Conservation (phyloP, 2,888 invertebrate genomes). For the Gisinianus flammeolus region DNA sequence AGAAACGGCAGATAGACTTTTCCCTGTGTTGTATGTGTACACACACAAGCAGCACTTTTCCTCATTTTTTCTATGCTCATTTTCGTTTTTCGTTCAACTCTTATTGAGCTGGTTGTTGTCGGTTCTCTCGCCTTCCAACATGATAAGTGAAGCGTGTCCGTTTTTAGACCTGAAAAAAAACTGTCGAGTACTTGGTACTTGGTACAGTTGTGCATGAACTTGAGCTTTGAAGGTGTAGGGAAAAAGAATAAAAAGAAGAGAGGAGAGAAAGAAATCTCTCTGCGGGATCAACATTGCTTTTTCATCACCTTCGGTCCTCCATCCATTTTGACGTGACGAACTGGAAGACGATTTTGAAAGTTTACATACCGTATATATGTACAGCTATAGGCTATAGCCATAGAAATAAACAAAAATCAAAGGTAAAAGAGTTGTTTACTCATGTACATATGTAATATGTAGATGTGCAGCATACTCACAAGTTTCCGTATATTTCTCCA, state of each 20-base stretch:
- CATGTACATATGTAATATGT: background rate
- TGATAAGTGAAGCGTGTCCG: constrained; percentile 48
- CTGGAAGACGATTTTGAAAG: too few relatives aligned
- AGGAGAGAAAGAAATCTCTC: constrained; percentile 3
- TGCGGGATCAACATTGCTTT: constrained; percentile 30
- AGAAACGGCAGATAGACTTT: too few relatives aligned
- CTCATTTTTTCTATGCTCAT: too few relatives aligned
- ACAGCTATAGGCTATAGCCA: too few relatives aligned
- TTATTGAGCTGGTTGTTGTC: too few relatives aligned
- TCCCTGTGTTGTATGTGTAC: too few relatives aligned
- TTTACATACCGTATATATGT: too few relatives aligned
- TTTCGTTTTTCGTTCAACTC: too few relatives aligned
- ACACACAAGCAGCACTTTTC: too few relatives aligned
- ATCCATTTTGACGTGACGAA: constrained; percentile 16
- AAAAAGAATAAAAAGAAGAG: background rate
- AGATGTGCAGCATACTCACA: background rate
- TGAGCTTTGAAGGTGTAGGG: background rate
- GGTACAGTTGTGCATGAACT: background rate
- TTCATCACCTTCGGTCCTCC: constrained; percentile 27
- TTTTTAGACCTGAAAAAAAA: constrained; percentile 41
- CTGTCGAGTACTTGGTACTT: background rate
- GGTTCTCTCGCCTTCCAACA: too few relatives aligned
- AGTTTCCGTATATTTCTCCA: background rate
- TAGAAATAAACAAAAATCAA: too few relatives aligned
- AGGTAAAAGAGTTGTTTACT: constrained; percentile 13